These are phyloP conservation scores for Cyrtodaria siliqua DNA, from an alignment of 2,888 invertebrate species.

Conservation along the genomic window DNA sequence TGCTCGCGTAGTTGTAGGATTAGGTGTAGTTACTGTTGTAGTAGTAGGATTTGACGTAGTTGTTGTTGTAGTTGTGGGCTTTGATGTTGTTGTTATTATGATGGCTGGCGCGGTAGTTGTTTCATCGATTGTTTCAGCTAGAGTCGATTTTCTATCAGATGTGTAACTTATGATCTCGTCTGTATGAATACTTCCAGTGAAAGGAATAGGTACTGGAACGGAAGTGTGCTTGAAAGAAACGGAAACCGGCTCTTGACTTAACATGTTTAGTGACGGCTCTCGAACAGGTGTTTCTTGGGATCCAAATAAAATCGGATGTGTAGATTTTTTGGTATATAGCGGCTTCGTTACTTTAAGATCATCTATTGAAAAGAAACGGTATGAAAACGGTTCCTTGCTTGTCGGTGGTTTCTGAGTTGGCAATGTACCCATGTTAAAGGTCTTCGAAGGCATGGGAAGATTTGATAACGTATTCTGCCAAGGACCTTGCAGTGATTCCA, in stretches of 20 bases:
- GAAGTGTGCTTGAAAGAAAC: no score
- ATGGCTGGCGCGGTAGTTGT: constrained; percentile 12
- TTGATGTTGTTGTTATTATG: constrained; percentile 14
- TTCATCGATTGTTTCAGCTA: neutral
- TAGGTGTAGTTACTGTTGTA: neutral
- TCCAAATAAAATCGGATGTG: neutral
- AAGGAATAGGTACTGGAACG: no score
- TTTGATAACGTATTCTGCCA: neutral
- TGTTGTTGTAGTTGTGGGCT: constrained; percentile 6
- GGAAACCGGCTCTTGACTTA: no score
- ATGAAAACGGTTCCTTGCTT: no score
- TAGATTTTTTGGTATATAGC: neutral
- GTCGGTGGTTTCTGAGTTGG: neutral
- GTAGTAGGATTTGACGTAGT: neutral
- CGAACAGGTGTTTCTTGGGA: neutral
- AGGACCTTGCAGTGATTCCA: constrained; percentile 15
- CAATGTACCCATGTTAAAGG: neutral
- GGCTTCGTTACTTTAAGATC: neutral
- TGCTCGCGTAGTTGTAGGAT: neutral
- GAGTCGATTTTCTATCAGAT: no score
- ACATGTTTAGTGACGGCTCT: no score
- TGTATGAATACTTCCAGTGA: no score
- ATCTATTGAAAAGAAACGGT: neutral
- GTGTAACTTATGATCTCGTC: no score
- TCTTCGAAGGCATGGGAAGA: neutral